Evolutionary conservation across 2,797 vertebrate species (phyloP), one percentile per base, ranked within the genome.

Genomic region (Pseudomugil tenellus): DNA sequence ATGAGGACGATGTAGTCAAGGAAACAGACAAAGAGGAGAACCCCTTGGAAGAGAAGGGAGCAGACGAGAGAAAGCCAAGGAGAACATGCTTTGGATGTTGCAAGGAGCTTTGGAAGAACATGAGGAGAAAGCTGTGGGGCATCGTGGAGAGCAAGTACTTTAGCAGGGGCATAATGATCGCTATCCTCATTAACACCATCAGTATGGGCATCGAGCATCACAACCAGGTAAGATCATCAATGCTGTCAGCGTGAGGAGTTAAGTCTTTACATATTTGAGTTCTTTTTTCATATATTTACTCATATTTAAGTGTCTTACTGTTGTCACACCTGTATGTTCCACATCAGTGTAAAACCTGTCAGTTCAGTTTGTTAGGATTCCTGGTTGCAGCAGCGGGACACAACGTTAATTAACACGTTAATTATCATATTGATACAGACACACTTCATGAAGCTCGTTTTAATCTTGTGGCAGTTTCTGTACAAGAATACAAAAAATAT

Each of bases 61-160:
- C 90, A 0, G 83, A 66, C 34, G 85, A 81, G 82, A 86, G 0
- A 77, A 91, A 82, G 94, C 93, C 52, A 92, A 95, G 52, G 87
- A 88, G 46, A 87, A 88, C 80, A 23, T 91, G 68, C 84, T 93
- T 1, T 54, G 77, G 92, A 53, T 74, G 46, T 25, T 96, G 94
- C 17, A 87, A 74, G 51, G 93, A 92, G 13, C 12, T 95, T 41
- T 98, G 96, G 95, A 87, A 90, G 2, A 92, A 93, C 77, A 94
- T 95, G 14, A 93, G 96, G 14, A 89, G 92, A 75, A 98, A 95
- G 74, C 93, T 99, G 29, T 93, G 96, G 89, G 94, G 96, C 70
- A 99, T 99, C 28, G 97, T 99, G 85, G 97, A 98, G 87, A 99
- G 97, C 95, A 99, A 99, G 73, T 99, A 99, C 87, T 98, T 99